phyloP scores from a whole-genome alignment of 2,888 invertebrate species.

The Dynastes tityus region DNA sequence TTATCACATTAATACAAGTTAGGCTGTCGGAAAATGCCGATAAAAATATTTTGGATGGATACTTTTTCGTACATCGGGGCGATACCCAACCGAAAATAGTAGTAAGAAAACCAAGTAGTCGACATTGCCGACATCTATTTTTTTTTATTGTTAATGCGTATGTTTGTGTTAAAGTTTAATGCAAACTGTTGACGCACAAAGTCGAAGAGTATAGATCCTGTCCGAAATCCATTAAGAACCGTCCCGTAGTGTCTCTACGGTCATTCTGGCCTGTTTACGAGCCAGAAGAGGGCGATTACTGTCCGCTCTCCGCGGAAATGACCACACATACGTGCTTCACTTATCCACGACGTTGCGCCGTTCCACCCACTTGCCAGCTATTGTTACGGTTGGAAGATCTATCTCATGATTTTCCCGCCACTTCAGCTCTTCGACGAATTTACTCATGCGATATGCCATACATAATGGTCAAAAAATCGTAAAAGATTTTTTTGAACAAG shows the following conservation, averaged over 20 bases:
- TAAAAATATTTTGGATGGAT: conserved; percentile 20
- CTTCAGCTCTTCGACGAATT: conserved; percentile 35
- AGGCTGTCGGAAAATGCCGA: conserved; percentile 53
- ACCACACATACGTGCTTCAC: conserved; percentile 65
- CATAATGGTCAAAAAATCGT: not conserved
- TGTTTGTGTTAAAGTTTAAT: conserved; percentile 51
- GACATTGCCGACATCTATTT: conserved; percentile 30
- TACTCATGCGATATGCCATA: not conserved
- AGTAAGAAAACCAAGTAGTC: not conserved
- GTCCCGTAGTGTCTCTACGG: conserved; percentile 68
- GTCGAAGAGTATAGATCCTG: conserved; percentile 60
- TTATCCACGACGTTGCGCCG: conserved; percentile 64
- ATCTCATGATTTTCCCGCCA: conserved; percentile 56
- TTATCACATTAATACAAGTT: conserved; percentile 66
- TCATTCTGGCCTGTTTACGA: conserved; percentile 70
- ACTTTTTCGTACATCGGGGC: conserved; percentile 8
- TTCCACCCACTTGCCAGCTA: conserved; percentile 66
- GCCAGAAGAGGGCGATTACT: conserved; percentile 70
- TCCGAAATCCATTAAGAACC: conserved; percentile 69
- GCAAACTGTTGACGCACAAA: conserved; percentile 50
- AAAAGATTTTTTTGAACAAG: not conserved
- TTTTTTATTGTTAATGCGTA: conserved; percentile 43
- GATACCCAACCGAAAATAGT: not conserved
- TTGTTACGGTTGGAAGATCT: conserved; percentile 59
- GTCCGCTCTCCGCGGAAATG: conserved; percentile 68